A percentile compares a stretch with the other conserved stretches of the same genome.
Evolutionary conservation across 2,113 vertebrate species (phyloP).

Genomic region (Macheiramphus alcinus): DNA sequence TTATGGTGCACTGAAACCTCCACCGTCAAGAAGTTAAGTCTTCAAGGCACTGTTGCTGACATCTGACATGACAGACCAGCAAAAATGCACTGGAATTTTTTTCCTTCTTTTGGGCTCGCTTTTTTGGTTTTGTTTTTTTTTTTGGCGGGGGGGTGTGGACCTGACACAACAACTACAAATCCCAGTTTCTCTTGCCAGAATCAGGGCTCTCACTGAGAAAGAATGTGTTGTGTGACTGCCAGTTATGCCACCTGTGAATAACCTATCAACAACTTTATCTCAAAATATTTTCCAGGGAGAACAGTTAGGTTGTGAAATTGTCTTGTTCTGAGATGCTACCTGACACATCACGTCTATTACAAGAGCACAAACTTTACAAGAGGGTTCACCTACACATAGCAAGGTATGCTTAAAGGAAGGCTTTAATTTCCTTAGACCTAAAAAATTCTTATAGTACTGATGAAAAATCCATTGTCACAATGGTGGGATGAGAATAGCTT

Average conservation of each 20-base stretch:
- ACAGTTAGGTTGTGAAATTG: constrained; percentile 13
- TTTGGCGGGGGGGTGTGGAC: not conserved
- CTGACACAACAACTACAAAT: not conserved
- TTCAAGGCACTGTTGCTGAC: not conserved
- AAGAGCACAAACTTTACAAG: not conserved
- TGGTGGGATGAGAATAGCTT: not conserved
- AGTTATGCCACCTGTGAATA: constrained; percentile 4
- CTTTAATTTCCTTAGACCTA: not conserved
- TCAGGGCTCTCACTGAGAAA: not conserved
- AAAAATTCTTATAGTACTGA: not conserved
- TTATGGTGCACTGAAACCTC: not conserved
- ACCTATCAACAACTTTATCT: constrained; percentile 27
- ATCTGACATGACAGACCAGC: not conserved
- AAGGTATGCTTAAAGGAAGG: not conserved
- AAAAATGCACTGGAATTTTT: not conserved
- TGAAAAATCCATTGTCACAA: not conserved
- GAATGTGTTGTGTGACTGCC: not conserved
- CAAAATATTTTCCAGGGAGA: constrained; percentile 17
- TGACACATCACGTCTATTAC: not conserved
- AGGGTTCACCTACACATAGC: not conserved
- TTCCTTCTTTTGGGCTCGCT: not conserved
- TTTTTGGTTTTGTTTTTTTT: no score
- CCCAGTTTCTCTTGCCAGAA: not conserved
- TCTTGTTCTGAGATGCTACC: not conserved
- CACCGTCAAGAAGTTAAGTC: not conserved